Evolutionary conservation across 2,888 invertebrate species (phyloP).

Genomic region (Blera fallax): DNA sequence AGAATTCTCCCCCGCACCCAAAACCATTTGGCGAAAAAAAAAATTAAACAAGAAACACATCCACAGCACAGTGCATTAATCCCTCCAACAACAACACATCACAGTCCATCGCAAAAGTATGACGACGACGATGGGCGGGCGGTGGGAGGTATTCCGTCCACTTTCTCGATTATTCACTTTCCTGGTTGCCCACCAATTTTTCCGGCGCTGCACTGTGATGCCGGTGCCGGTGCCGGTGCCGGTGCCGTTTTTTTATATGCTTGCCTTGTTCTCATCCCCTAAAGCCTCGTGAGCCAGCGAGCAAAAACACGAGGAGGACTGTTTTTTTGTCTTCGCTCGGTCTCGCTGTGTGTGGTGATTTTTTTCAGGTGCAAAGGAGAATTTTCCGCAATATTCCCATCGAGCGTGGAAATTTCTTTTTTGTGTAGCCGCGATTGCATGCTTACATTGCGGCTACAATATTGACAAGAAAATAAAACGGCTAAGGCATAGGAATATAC

Average conservation of each 20-base stretch:
- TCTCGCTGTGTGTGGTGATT: constrained; percentile 32
- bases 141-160: constrained; percentile 52
- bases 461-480: constrained; percentile 73
- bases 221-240: no score
- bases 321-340: constrained; percentile 56
- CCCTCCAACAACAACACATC: constrained; percentile 40
- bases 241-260: constrained; percentile 30
- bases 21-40: constrained; percentile 2
- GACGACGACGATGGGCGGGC: constrained; percentile 10
- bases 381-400: constrained; percentile 70
- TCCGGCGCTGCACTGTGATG: constrained; percentile 50
- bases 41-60: background rate
- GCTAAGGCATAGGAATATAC: constrained; percentile 42
- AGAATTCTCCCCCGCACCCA: constrained; percentile 23
- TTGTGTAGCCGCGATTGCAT: constrained; percentile 67
- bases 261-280: constrained; percentile 16
- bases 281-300: background rate
- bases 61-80: constrained; percentile 59
- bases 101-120: constrained; percentile 52
- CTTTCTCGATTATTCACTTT: constrained; percentile 73
- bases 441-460: constrained; percentile 72
- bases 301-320: constrained; percentile 41
- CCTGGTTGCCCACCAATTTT: constrained; percentile 70
- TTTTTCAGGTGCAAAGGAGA: constrained; percentile 69
- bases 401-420: constrained; percentile 69